Evolutionary conservation across 2,797 vertebrate species (phyloP), one percentile per base, ranked within the genome.

Genomic region (Erethizon dorsatum): DNA sequence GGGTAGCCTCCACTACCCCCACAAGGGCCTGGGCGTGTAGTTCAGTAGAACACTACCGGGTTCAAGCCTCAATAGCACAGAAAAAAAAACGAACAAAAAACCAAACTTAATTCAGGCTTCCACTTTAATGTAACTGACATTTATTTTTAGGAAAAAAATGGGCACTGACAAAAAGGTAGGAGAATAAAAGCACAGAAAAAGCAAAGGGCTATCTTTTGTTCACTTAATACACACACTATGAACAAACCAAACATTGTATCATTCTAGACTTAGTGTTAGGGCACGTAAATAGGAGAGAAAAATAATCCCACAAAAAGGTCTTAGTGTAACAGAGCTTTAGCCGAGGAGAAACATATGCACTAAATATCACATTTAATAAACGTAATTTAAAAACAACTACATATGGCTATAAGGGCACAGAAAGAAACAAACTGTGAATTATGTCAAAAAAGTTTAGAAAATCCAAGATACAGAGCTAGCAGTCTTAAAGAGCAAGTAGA

Each of bases 371-470:
- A 69, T 71, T 71, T 83, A 89, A 82, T 69, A 87, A 86, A 73
- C 41, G 83, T 20, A 88, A 92, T 61, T 85, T 87, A 90, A 94
- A 94, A n/a, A 87, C 63, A 91, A 93, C 54, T 61, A 73, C 7
- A 75, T 12, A 45, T 10, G 3, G 10, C n/a, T 65, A 50, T 2
- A 75, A 56, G 57, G 52, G 59, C 28, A 94, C 15, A 82, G 24
- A 56, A 65, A 69, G 61, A 87, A 28, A n/a, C 2, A 50, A 1
- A 54, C 50, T 14, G n/a, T 6, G 57, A 80, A 71, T 65, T 84
- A 83, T 10, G 57, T n/a, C 37, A 79, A n/a, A 61, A 31, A 95
- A 88, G 33, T 75, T 1, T 7, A 2, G 41, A 94, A 94, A 88
- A 65, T 61, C 57, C 86, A 86, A 73, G 80, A 67, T 83, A 31